Evolutionary conservation across 1,140 invertebrate genomes (phyloP), one percentile per base, ranked within the genome.

Genomic region (Phthorimaea operculella): DNA sequence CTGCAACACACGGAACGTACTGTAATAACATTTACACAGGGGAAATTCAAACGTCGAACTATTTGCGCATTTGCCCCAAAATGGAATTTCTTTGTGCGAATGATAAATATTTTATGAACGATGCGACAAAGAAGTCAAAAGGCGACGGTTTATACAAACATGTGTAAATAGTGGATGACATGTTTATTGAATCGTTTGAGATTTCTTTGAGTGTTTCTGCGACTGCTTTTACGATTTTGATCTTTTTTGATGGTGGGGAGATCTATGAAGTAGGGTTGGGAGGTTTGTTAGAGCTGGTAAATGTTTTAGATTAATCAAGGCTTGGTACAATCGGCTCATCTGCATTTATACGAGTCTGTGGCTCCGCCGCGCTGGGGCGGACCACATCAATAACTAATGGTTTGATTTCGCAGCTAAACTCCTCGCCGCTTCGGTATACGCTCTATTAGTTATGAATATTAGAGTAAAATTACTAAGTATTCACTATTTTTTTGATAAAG

Each of bases 41-140:
- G 75, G 76, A 82, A 79, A 79, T 79, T 76, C 76, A 75, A 78
- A 82, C 74, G 72, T 82, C 75, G 72, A 80, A 79, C 76, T 77
- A 79, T 80, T 80, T 78, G 74, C 68, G 66, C 72, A 63, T 79
- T 79, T 74, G 62, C 59, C 71, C 73, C 72, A 73, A 79, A 78
- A 82, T 76, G 65, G 70, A 75, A 76, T 79, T 78, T 78, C 74
- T 79, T 82, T 74, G 70, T 78, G 66, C 60, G 65, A 68, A 72
- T 73, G 63, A 76, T 82, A 79, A 81, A 79, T 81, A 76, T 78
- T 78, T 64, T 65, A 82, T 72, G 71, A 77, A 76, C 63, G 67
- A 70, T 72, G 70, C 73, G 69, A 76, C 73, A 76, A 78, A 77
- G 71, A 71, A 62, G 64, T 67, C 59, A 69, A 69, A 68, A 63